Evolutionary conservation across 2,888 invertebrate species (phyloP).

Genomic region (Amphipoea oculea): DNA sequence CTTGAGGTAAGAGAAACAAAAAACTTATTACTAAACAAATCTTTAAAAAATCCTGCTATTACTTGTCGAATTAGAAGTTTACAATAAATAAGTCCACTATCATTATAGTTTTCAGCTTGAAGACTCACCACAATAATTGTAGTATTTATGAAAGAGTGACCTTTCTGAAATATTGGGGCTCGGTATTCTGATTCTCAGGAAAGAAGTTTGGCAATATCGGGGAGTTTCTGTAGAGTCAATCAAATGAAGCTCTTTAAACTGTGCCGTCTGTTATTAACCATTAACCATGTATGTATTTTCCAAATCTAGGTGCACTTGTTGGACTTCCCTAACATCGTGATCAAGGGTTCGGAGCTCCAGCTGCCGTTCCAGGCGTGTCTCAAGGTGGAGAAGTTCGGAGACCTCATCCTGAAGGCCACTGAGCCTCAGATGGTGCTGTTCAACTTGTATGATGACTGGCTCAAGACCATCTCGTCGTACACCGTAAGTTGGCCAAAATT

Average conservation of each 20-base stretch:
- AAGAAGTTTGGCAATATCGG: background rate
- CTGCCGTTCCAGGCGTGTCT: constrained; percentile 99
- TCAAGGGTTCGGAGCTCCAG: constrained; percentile 99
- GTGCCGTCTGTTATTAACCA: background rate
- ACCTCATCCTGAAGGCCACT: constrained; percentile 99
- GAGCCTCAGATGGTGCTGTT: constrained; percentile 99
- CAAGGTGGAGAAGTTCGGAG: constrained; percentile 99
- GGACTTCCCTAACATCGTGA: constrained; percentile 99
- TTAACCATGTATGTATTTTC: background rate
- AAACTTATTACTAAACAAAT: background rate
- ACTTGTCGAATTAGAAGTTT: background rate
- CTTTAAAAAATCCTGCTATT: background rate
- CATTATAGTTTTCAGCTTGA: background rate
- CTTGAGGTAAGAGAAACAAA: constrained; percentile 92
- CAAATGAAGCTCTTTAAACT: background rate
- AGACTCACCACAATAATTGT: background rate
- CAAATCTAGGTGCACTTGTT: constrained; percentile 95
- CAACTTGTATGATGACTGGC: constrained; percentile 99
- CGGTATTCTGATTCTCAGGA: background rate
- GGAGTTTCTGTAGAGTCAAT: background rate
- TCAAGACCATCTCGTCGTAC: constrained; percentile 99
- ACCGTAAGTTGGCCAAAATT: constrained; percentile 91
- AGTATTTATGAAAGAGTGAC: background rate
- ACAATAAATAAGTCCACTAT: background rate
- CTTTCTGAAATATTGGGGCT: background rate